Base-by-base conservation (phyloP, 37 sponge, comb jelly and placozoan genomes). In the Chondrilla cf. caribensis region DNA sequence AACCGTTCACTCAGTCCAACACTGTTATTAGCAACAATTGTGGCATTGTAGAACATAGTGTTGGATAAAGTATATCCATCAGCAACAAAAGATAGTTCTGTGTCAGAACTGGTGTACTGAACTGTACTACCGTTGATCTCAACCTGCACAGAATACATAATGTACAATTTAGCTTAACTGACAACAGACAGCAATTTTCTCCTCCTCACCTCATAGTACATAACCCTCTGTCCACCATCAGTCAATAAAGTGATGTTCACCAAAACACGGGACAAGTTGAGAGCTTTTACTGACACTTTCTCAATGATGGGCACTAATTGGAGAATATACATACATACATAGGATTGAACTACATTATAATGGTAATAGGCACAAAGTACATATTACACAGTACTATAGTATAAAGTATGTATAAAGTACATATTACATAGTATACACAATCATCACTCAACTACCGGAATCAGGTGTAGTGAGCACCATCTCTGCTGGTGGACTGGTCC, bases 171-270 rank as follows among this genome's bases (percentile, higher is more conserved):
- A 47, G 9, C 9, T 47, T 11, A 47, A n/a, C n/a, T n/a, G n/a
- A n/a, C n/a, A n/a, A n/a, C n/a, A n/a, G n/a, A n/a, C n/a, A n/a
- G n/a, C n/a, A n/a, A n/a, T n/a, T n/a, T n/a, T n/a, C 51, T 47
- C 76, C 44, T 21, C 36, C 76, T 73, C 76, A 73, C 76, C 24
- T 32, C 36, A 38, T 73, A 73, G 24, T 73, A 24, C 24, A n/a
- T 22, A 37, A 73, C 76, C 36, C 44, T 73, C 76, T 73, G 76
- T 73, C 76, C 76, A 39, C 76, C 76, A 22, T 73, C 41, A 38
- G 76, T 73, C 43, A 73, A 37, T 39, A 73, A 37, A 43, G 44
- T 24, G 44, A 73, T 42, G 44, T 40, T 42, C 76, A 73, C 76
- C 25, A 19, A 19, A 21, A 73, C 2, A 17, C 22, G 9, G 21